These are phyloP conservation scores for Intellagama lesueurii DNA, from an alignment of 2,797 vertebrate genomes.

Conservation along the genomic window DNA sequence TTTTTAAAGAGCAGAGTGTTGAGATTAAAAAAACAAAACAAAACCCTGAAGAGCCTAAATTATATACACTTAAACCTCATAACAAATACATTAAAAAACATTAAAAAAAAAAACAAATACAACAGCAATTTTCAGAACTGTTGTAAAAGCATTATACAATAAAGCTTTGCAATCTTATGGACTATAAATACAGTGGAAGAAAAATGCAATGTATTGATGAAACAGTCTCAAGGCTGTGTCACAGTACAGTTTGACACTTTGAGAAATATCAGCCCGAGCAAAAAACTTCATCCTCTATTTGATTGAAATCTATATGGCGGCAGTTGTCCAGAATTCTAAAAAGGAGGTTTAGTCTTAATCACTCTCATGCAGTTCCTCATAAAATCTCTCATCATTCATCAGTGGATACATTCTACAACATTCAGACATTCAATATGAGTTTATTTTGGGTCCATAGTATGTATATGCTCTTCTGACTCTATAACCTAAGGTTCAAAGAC, in stretches of 20 bases:
- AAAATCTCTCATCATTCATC: background rate
- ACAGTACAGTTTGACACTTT: background rate
- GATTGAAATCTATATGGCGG: background rate
- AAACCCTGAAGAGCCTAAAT: background rate
- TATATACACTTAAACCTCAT: background rate
- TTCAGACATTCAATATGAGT: background rate
- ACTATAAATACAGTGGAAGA: background rate
- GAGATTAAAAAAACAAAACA: background rate
- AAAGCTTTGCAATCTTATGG: background rate
- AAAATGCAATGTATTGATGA: constrained; percentile 8
- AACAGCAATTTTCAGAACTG: background rate
- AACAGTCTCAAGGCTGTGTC: background rate
- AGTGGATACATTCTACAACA: background rate
- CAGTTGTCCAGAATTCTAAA: constrained; percentile 1
- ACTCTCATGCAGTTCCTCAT: background rate
- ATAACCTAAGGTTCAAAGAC: background rate
- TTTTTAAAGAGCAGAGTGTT: background rate
- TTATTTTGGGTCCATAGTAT: background rate
- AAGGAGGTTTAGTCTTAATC: background rate
- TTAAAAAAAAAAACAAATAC: too few species aligned
- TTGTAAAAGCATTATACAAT: background rate
- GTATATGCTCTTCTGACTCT: background rate
- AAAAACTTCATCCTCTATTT: background rate
- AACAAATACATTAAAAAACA: constrained; percentile 3
- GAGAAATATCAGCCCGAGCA: background rate